phyloP scores from a whole-genome alignment of 2,888 invertebrate species.

The Dryobotodes eremita region DNA sequence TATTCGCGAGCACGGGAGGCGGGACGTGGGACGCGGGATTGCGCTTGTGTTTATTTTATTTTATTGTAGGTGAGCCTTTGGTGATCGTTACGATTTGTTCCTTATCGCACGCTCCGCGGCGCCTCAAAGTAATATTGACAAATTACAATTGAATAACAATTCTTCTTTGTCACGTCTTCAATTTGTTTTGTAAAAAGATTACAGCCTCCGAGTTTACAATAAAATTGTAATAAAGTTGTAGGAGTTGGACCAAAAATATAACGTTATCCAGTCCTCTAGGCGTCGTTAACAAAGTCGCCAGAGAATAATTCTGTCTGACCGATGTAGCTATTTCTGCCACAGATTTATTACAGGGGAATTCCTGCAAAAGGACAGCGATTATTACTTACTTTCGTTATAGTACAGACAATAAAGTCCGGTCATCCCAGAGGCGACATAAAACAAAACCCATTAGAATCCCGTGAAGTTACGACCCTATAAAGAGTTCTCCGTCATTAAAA shows the following conservation, averaged over 20 bases:
- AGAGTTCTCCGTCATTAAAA: slow-evolving; percentile 69
- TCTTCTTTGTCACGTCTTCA: slow-evolving; percentile 36
- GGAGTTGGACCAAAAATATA: slow-evolving; percentile 31
- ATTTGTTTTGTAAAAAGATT: slow-evolving; percentile 41
- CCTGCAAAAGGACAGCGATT: slow-evolving; percentile 63
- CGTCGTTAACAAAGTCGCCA: slow-evolving; percentile 59
- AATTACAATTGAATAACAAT: slow-evolving; percentile 47
- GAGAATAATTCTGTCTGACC: slow-evolving; percentile 63
- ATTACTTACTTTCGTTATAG: slow-evolving; percentile 64
- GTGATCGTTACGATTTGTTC: slow-evolving; percentile 48
- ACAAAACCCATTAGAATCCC: slow-evolving; percentile 70
- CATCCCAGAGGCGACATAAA: slow-evolving; percentile 60
- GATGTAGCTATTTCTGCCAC: slow-evolving; percentile 56
- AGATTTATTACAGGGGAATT: slow-evolving; percentile 61
- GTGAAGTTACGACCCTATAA: slow-evolving; percentile 70
- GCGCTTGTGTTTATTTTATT: slow-evolving; percentile 64
- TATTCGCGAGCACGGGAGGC: slow-evolving; percentile 55
- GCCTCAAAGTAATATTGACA: slow-evolving; percentile 38
- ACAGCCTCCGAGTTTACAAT: slow-evolving; percentile 29
- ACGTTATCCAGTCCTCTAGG: slow-evolving; percentile 36
- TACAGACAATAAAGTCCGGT: slow-evolving; percentile 64
- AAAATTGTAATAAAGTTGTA: slow-evolving; percentile 34
- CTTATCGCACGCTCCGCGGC: slow-evolving; percentile 40
- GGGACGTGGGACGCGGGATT: slow-evolving; percentile 18
- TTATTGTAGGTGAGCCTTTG: slow-evolving; percentile 67